phyloP scores from a whole-genome alignment of 2,888 invertebrate genomes.

The Chymomyza caudatula region DNA sequence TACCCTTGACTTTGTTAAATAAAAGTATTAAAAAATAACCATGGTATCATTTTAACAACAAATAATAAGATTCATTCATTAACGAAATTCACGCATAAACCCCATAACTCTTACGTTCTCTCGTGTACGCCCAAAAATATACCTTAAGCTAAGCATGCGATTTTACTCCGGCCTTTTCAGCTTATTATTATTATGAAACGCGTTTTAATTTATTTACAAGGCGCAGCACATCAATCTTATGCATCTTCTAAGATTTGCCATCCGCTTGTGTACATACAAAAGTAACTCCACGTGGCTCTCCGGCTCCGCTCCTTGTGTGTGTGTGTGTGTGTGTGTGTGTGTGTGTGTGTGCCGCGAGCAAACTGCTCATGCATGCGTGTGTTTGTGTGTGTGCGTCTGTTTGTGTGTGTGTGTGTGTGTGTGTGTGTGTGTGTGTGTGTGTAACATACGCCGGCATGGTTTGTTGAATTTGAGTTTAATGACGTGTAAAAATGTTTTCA shows the following conservation, averaged over 20 bases:
- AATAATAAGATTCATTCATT: too few relatives aligned
- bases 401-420: constrained; percentile 12
- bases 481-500: constrained; percentile 74
- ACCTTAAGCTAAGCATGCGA: too few relatives aligned
- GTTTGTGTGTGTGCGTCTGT: constrained; percentile 34
- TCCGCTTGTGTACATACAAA: constrained; percentile 35
- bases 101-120: background rate
- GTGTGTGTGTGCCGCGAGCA: constrained; percentile 5
- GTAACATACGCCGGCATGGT: constrained; percentile 67
- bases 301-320: background rate
- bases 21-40: too few relatives aligned
- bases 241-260: constrained; percentile 45
- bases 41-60: too few relatives aligned
- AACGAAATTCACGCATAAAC: background rate
- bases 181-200: constrained; percentile 15
- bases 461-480: constrained; percentile 73
- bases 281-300: background rate
- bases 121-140: background rate
- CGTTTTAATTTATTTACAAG: constrained; percentile 69
- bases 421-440: constrained; percentile 29
- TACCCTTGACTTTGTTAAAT: too few relatives aligned
- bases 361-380: too few relatives aligned
- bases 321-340: constrained; percentile 10
- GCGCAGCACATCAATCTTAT: constrained; percentile 62
- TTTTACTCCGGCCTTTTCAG: background rate